Evolutionary conservation across 2,888 invertebrate genomes (phyloP).

Genomic region (Andrena minutula): DNA sequence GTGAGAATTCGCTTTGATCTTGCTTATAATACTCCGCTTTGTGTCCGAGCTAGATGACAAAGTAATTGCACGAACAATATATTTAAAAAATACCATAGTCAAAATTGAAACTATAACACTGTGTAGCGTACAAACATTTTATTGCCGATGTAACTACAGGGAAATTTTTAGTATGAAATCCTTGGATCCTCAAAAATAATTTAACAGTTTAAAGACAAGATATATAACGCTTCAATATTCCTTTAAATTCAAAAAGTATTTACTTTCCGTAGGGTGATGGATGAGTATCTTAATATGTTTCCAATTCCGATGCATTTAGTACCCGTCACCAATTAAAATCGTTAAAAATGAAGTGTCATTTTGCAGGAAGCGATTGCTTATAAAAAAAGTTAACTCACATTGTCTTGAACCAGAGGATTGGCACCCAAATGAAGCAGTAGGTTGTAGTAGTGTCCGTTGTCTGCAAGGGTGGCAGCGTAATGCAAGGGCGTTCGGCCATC

Average conservation of each 20-base stretch:
- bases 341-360: not conserved
- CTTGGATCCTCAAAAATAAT: no score
- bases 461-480: slow-evolving; percentile 93
- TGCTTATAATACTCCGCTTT: slow-evolving; percentile 93
- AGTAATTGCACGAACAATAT: not conserved
- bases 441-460: slow-evolving; percentile 95
- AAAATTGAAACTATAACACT: not conserved
- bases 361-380: not conserved
- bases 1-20: slow-evolving; percentile 89
- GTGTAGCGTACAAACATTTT: no score
- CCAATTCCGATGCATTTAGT: not conserved
- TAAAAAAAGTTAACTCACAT: slow-evolving; percentile 87
- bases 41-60: slow-evolving; percentile 88
- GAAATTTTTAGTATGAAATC: no score
- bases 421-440: slow-evolving; percentile 94
- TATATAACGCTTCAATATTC: not conserved
- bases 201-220: no score
- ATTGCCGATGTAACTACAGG: no score
- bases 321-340: not conserved
- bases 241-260: no score
- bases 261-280: no score
- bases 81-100: not conserved
- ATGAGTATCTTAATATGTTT: not conserved
- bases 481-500: slow-evolving; percentile 95
- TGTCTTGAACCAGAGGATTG: slow-evolving; percentile 93